Percentiles rank a stretch among this genome's conserved stretches.
Evolutionary conservation across 2,797 vertebrate genomes (phyloP).

Genomic region (Malurus leucopterus): DNA sequence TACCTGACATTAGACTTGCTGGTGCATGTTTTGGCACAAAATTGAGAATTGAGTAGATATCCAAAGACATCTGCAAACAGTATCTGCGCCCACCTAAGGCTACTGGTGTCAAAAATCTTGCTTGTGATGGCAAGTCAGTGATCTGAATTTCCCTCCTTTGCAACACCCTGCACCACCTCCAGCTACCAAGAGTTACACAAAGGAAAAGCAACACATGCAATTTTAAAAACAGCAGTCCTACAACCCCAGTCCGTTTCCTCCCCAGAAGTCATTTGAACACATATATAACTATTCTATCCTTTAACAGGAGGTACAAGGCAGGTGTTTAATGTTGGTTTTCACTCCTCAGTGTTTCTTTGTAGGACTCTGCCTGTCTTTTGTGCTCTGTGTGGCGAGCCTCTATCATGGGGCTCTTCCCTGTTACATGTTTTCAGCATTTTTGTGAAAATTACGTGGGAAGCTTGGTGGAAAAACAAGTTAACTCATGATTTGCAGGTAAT

Average conservation of each 20-base stretch:
- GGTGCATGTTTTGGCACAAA: conserved; percentile 54
- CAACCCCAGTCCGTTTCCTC: not conserved
- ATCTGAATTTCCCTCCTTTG: not conserved
- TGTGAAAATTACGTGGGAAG: not conserved
- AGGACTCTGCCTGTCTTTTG: not conserved
- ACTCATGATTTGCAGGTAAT: not conserved
- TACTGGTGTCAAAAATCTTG: not conserved
- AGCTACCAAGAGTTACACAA: not conserved
- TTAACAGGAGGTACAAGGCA: not conserved
- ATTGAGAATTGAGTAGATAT: not conserved
- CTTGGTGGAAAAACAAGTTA: not conserved
- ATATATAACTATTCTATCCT: not conserved
- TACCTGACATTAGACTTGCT: conserved; percentile 56
- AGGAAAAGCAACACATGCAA: not conserved
- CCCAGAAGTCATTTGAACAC: not conserved
- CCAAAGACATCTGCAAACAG: not conserved
- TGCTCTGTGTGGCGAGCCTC: not conserved
- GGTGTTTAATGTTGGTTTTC: not conserved
- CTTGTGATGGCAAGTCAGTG: not conserved
- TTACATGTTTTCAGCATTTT: not conserved
- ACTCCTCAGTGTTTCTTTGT: not conserved
- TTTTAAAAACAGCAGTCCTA: not conserved
- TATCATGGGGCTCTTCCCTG: not conserved
- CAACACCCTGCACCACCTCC: not conserved
- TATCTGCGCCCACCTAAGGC: not conserved